Evolutionary conservation across 2,888 invertebrate species (phyloP).

Genomic region (Campoplex capitator): DNA sequence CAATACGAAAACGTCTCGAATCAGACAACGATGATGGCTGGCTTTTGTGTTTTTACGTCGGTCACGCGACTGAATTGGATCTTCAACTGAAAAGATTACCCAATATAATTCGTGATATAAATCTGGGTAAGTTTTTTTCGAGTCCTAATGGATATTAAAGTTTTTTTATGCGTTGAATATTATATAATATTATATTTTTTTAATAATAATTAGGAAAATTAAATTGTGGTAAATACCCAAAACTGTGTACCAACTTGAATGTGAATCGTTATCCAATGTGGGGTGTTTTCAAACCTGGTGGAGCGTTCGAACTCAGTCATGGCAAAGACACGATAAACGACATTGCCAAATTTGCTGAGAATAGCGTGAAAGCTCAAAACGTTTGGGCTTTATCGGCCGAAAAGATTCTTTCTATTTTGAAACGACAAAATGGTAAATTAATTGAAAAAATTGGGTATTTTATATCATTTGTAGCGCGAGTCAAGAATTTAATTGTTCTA

Average conservation of each 20-base stretch:
- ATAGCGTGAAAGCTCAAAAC: slow-evolving; percentile 86
- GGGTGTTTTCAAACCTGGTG: slow-evolving; percentile 90
- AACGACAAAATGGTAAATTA: slow-evolving; percentile 74
- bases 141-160: not conserved
- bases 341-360: slow-evolving; percentile 88
- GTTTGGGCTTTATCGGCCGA: slow-evolving; percentile 88
- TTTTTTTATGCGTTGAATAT: not conserved
- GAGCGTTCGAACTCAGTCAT: slow-evolving; percentile 91
- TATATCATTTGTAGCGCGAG: not conserved
- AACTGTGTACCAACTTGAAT: slow-evolving; percentile 87
- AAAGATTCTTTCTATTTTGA: slow-evolving; percentile 87
- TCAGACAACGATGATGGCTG: slow-evolving; percentile 84
- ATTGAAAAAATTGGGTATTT: not conserved
- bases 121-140: slow-evolving; percentile 83
- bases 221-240: slow-evolving; percentile 87
- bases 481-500: not conserved
- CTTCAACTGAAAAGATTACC: slow-evolving; percentile 88
- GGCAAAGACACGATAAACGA: slow-evolving; percentile 87
- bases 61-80: slow-evolving; percentile 85
- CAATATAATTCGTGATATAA: slow-evolving; percentile 86
- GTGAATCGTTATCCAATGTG: slow-evolving; percentile 88
- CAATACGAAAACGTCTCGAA: slow-evolving; percentile 77
- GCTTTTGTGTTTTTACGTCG: slow-evolving; percentile 87
- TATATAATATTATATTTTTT: not conserved
- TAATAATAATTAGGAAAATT: slow-evolving; percentile 85